Base-by-base conservation (phyloP, 1,140 invertebrate species). In the Matsumurasca onukii region DNA sequence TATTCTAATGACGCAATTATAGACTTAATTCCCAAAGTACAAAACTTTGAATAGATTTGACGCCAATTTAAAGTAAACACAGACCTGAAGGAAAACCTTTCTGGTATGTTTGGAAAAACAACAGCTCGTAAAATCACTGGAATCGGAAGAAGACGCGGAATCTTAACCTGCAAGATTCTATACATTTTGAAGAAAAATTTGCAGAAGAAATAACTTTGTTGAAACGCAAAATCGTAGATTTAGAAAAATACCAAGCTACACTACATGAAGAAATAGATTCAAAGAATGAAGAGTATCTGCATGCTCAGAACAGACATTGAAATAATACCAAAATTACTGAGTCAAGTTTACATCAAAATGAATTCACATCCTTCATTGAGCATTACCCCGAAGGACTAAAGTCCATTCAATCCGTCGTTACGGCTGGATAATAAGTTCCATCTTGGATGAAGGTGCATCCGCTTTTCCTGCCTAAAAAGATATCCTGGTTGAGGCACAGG, bases 1-100 rank as follows among this genome's bases (percentile, higher is more conserved):
- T 64, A 3, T 34, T 15, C 29, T 13, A 45, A 34, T 22, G 62
- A 64, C 45, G 20, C 31, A 0, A 64, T 64, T 1, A 34, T 27
- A 1, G 62, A 64, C 62, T 64, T 64, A 34, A 64, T 45, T 64
- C 62, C 62, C 12, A n/a, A 45, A 2, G 22, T 64, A 24, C 27
- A 48, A 3, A 0, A 2, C 22, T 9, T 45, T 64, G 22, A 64
- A 64, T 27, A 39, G 22, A n/a, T 27, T 64, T 3, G 62, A 64
- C 45, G 22, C 20, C 24, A 9, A 30, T 2, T 22, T 64, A 45
- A 30, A 9, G 31, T 24, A 34, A 64, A 29, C 22, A 64, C 31
- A 17, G 62, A 31, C 1, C n/a, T 39, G 22, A 39, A 64, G 20
- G 45, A 12, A 1, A 15, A 30, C 15, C 2, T 29, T 20, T n/a